Evolutionary conservation across 37 sponge, comb jelly and placozoan species (phyloP).

Genomic region (Chondrosia reniformis): DNA sequence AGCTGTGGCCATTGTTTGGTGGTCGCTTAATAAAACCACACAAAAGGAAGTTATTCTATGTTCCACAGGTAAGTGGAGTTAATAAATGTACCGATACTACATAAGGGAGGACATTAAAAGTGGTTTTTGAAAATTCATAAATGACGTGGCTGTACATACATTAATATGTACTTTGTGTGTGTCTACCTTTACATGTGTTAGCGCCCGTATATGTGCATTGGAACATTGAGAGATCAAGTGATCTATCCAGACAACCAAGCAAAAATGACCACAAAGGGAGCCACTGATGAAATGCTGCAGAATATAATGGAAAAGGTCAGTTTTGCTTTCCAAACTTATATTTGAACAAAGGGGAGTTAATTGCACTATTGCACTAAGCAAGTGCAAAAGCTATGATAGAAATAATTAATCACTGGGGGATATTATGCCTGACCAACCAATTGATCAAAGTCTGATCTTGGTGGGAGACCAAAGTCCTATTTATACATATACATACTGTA

Average conservation of each 20-base stretch:
- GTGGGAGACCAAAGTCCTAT: no score
- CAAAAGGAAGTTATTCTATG: constrained; percentile 81
- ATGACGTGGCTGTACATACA: no score
- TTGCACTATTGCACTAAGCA: no score
- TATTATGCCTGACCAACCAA: no score
- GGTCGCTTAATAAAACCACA: constrained; percentile 79
- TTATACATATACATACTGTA: not conserved
- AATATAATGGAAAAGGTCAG: constrained; percentile 73
- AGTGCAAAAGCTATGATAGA: no score
- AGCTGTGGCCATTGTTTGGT: constrained; percentile 96
- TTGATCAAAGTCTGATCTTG: no score
- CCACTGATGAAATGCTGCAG: constrained; percentile 60
- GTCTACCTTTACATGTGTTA: not conserved
- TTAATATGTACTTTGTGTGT: not conserved
- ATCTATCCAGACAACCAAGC: constrained; percentile 86
- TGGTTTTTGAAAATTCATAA: no score
- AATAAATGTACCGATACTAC: not conserved
- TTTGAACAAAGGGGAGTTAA: no score
- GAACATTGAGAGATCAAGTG: constrained; percentile 88
- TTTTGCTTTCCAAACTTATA: no score
- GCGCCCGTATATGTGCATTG: constrained; percentile 94
- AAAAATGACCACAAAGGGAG: constrained; percentile 66
- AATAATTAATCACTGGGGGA: no score
- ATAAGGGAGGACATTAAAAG: not conserved
- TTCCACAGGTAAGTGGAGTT: constrained; percentile 74